Conservation (phyloP, 2,113 vertebrate genomes). For the Oreotragus oreotragus region DNA sequence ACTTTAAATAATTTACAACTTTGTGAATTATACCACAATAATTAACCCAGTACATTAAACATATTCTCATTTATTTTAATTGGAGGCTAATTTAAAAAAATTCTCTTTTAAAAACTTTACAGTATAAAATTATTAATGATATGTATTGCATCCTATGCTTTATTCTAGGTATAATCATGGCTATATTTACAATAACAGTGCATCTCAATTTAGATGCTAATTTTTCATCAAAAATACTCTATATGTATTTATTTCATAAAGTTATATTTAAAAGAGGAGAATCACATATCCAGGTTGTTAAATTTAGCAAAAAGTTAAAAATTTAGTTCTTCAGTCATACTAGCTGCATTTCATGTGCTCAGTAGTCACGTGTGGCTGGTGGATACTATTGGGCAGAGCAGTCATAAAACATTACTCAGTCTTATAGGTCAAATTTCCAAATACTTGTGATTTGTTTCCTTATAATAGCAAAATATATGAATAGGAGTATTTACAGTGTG, state of each 20-base stretch:
- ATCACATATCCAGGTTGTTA: neutral
- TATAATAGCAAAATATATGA: neutral
- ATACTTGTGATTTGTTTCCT: neutral
- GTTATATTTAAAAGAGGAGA: neutral
- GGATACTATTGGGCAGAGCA: fast-evolving
- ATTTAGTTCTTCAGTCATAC: neutral
- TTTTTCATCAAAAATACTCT: neutral
- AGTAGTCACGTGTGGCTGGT: fast-evolving
- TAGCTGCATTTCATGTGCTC: neutral
- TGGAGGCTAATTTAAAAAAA: neutral
- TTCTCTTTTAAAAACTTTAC: neutral
- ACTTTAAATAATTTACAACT: neutral
- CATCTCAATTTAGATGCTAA: neutral
- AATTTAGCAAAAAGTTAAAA: neutral
- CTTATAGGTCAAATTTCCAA: neutral
- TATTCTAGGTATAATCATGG: neutral
- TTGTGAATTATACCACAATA: neutral
- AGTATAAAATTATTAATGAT: neutral
- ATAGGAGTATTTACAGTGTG: neutral
- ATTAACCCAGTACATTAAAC: neutral
- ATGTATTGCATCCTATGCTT: neutral
- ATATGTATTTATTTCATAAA: neutral
- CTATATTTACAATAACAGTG: neutral
- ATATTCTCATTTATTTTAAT: neutral
- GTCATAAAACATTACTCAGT: neutral